Conservation (phyloP, 1,140 invertebrate species). For the Globodera rostochiensis region DNA sequence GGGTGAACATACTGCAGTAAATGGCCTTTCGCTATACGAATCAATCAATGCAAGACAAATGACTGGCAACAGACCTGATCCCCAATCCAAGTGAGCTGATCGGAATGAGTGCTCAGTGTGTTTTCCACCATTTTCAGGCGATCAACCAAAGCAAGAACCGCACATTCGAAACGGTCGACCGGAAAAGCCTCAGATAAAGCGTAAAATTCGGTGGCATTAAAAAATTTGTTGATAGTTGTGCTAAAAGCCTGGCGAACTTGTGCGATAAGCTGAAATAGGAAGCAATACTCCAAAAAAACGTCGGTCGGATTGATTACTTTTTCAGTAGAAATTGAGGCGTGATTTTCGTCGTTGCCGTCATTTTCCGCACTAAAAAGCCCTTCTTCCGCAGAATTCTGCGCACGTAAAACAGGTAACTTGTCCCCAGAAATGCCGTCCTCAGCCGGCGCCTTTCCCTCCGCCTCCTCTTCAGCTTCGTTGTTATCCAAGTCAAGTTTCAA, state of each 20-base stretch:
- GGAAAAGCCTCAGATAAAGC: neutral
- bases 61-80: slow-evolving; percentile 25
- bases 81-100: slow-evolving; percentile 44
- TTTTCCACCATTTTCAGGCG: slow-evolving; percentile 27
- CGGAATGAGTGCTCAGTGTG: slow-evolving; percentile 38
- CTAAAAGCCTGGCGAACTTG: slow-evolving; percentile 36
- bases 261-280: slow-evolving; percentile 24
- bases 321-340: neutral
- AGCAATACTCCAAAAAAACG: neutral
- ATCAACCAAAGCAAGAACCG: slow-evolving; percentile 9
- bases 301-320: neutral
- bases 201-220: neutral
- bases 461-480: neutral
- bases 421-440: neutral
- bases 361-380: neutral
- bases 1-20: neutral
- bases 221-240: slow-evolving; percentile 3
- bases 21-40: neutral
- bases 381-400: neutral
- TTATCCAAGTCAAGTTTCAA: slow-evolving; percentile 16
- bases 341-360: neutral
- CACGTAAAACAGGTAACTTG: neutral
- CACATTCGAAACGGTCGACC: neutral
- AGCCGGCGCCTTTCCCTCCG: neutral
- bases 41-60: neutral